phyloP scores from a whole-genome alignment of 2,888 invertebrate species.

The Agrochola circellaris region DNA sequence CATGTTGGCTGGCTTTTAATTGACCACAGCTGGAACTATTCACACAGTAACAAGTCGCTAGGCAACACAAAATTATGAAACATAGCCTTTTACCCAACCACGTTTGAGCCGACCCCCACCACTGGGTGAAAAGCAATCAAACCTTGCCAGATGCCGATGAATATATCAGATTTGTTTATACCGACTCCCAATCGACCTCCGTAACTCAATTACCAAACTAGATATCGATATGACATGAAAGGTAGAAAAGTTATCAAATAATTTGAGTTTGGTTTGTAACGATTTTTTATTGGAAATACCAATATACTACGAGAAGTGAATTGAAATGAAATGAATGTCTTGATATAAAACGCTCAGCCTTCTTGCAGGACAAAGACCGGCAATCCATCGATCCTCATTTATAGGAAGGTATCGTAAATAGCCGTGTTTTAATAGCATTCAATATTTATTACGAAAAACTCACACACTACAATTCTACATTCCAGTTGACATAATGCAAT shows the following conservation, averaged over 20 bases:
- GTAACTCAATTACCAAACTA: conserved; percentile 18
- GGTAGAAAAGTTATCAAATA: not conserved
- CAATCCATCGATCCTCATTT: not conserved
- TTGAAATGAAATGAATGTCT: not conserved
- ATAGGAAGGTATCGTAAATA: not conserved
- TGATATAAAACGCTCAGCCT: not conserved
- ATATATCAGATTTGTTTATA: conserved; percentile 21
- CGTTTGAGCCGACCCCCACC: not conserved
- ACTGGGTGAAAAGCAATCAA: conserved; percentile 10
- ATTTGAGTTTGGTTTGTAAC: not conserved
- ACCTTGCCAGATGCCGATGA: not conserved
- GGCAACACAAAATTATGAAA: not conserved
- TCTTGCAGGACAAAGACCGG: not conserved
- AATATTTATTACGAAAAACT: not conserved
- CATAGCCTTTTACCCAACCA: not conserved
- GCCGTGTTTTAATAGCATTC: not conserved
- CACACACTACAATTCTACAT: not conserved
- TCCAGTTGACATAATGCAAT: not conserved
- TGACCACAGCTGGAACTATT: not conserved
- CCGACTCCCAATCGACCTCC: not conserved
- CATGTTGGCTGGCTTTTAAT: too few relatives aligned
- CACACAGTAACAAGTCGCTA: not conserved
- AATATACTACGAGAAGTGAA: not conserved
- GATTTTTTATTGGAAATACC: not conserved
- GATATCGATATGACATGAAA: not conserved